Conservation (phyloP, 2,113 vertebrate genomes). For the Mus pahari region DNA sequence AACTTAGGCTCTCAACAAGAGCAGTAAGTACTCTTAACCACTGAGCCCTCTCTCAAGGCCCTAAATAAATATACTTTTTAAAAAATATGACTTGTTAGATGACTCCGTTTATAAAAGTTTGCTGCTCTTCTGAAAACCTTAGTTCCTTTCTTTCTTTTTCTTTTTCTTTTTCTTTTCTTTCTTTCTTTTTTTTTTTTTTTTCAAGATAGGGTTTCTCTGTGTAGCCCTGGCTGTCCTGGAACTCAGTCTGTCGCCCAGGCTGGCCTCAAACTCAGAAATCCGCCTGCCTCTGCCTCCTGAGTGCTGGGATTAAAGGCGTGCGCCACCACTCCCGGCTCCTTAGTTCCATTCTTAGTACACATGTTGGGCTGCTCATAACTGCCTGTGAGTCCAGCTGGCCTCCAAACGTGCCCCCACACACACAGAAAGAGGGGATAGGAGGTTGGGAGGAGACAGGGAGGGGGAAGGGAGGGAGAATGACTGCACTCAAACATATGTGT, state of each 20-base stretch:
- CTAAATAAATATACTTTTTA: slow-evolving; percentile 4
- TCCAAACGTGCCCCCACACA: not conserved
- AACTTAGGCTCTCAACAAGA: not conserved
- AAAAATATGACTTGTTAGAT: not conserved
- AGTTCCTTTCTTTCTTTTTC: not conserved
- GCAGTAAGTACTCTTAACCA: not conserved
- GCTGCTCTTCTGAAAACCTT: not conserved
- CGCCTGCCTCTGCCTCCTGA: too few species aligned
- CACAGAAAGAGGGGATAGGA: too few species aligned
- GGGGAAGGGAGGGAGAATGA: too few species aligned
- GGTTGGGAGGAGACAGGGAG: too few species aligned
- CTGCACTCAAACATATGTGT: not conserved
- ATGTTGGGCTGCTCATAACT: not conserved
- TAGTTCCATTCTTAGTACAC: not conserved
- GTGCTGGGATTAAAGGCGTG: too few species aligned
- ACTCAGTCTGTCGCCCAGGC: too few species aligned
- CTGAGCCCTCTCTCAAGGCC: not conserved
- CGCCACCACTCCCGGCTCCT: too few species aligned
- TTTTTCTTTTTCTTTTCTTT: too few species aligned
- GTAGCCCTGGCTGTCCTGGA: too few species aligned
- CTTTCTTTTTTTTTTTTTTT: too few species aligned
- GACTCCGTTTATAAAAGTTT: not conserved
- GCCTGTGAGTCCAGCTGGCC: not conserved
- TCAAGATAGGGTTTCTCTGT: too few species aligned
- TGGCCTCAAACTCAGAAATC: too few species aligned